phyloP scores from a whole-genome alignment of 2,888 invertebrate species.

The Oscheius sp. region DNA sequence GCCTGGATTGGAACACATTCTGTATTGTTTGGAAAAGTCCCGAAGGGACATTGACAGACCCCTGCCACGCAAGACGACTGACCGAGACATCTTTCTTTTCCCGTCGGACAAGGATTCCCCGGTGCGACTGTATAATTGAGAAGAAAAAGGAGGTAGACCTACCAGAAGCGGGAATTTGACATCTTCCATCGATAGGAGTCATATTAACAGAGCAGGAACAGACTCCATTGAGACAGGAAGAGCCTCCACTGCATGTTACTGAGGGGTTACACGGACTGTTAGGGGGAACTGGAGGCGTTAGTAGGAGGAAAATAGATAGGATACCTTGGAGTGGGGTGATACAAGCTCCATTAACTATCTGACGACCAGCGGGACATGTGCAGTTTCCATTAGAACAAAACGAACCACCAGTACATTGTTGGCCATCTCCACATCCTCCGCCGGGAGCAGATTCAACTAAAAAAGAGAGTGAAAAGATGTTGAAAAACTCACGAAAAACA shows the following conservation, averaged over 20 bases:
- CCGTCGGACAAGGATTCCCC: slow-evolving; percentile 57
- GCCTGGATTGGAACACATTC: slow-evolving; percentile 45
- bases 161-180: slow-evolving; percentile 62
- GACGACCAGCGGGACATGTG: slow-evolving; percentile 33
- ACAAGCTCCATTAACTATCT: slow-evolving; percentile 63
- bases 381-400: slow-evolving; percentile 64
- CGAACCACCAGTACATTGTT: slow-evolving; percentile 63
- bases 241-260: slow-evolving; percentile 45
- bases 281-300: slow-evolving; percentile 60
- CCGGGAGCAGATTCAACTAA: slow-evolving; percentile 26
- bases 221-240: slow-evolving; percentile 40
- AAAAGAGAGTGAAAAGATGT: not conserved
- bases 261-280: slow-evolving; percentile 53
- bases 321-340: slow-evolving; percentile 67
- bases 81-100: slow-evolving; percentile 50
- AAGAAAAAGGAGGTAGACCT: not conserved
- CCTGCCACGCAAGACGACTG: slow-evolving; percentile 59
- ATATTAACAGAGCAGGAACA: slow-evolving; percentile 58
- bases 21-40: slow-evolving; percentile 33
- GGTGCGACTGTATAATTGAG: slow-evolving; percentile 51
- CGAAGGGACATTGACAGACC: slow-evolving; percentile 45
- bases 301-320: not conserved
- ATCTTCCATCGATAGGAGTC: slow-evolving; percentile 51
- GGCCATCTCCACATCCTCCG: slow-evolving; percentile 18
- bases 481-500: slow-evolving; percentile 11